Conservation (phyloP, 2,888 invertebrate genomes). For the Gymnosoma rotundatum region DNA sequence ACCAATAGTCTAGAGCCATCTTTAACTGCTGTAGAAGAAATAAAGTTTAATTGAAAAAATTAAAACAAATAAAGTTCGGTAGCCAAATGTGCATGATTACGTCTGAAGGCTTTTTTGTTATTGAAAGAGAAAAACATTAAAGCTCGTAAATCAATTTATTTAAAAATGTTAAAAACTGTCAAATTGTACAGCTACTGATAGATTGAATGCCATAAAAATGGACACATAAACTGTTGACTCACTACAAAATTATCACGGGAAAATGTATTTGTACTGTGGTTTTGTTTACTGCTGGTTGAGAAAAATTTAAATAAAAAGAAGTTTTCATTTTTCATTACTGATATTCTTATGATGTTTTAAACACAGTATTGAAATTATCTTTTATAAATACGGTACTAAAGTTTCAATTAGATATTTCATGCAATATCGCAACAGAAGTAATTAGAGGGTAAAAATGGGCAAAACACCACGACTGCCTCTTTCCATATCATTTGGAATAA, state of each 20-base stretch:
- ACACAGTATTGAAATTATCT: too few relatives aligned
- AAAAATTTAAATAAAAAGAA: too few relatives aligned
- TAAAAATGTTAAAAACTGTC: conserved; percentile 79
- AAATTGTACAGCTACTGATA: conserved; percentile 79
- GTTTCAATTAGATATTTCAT: too few relatives aligned
- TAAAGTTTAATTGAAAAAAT: conserved; percentile 5
- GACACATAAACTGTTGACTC: conserved; percentile 36
- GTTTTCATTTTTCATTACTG: too few relatives aligned
- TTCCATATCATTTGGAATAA: too few relatives aligned
- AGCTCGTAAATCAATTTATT: conserved; percentile 79
- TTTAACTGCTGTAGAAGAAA: conserved; percentile 14
- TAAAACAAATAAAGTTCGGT: conserved; percentile 27
- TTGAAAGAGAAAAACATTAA: conserved; percentile 34
- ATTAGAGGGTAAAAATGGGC: too few relatives aligned
- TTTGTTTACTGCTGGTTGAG: background rate
- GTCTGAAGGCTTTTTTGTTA: conserved; percentile 48
- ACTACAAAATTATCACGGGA: background rate
- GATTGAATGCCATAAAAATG: conserved; percentile 64
- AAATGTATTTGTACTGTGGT: conserved; percentile 22
- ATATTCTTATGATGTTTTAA: too few relatives aligned
- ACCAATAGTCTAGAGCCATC: conserved; percentile 57
- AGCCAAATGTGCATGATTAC: conserved; percentile 35
- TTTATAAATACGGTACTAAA: too few relatives aligned
- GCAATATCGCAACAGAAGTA: too few relatives aligned
- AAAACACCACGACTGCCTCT: too few relatives aligned